These are phyloP conservation scores for Platygyra sinensis DNA, from an alignment of 64 coral and sea anemone species.

Conservation along the genomic window DNA sequence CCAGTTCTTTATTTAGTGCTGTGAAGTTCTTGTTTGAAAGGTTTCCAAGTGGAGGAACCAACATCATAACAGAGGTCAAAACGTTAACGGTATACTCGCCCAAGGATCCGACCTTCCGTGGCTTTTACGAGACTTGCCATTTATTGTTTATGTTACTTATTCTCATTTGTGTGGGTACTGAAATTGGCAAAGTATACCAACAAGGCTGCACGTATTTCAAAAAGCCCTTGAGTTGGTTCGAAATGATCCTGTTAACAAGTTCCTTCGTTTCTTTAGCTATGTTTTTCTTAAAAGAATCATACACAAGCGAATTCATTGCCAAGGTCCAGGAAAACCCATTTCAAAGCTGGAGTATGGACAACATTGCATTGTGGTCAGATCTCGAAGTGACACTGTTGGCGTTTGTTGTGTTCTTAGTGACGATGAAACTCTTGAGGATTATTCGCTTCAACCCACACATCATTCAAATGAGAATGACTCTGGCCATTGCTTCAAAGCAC, in stretches of 20 bases:
- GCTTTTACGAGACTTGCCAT: constrained; percentile 66
- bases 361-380: constrained; percentile 67
- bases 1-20: constrained; percentile 57
- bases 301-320: constrained; percentile 56
- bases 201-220: constrained; percentile 53
- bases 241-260: constrained; percentile 55
- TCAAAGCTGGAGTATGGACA: constrained; percentile 61
- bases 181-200: constrained; percentile 45
- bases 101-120: constrained; percentile 40
- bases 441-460: constrained; percentile 78
- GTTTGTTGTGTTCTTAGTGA: constrained; percentile 78
- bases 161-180: constrained; percentile 36
- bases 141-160: constrained; percentile 73
- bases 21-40: constrained; percentile 73
- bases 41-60: constrained; percentile 54
- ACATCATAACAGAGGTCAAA: constrained; percentile 25
- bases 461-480: constrained; percentile 56
- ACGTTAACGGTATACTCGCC: constrained; percentile 62
- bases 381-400: constrained; percentile 60
- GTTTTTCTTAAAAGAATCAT: constrained; percentile 74
- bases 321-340: constrained; percentile 77
- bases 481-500: constrained; percentile 41
- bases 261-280: constrained; percentile 52
- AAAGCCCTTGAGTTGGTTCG: constrained; percentile 72
- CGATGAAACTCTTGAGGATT: constrained; percentile 68